A percentile compares a stretch with the other conserved stretches of the same genome.
These are phyloP conservation scores for Liparis tanakae DNA, from an alignment of 2,797 vertebrate species.

Conservation along the genomic window DNA sequence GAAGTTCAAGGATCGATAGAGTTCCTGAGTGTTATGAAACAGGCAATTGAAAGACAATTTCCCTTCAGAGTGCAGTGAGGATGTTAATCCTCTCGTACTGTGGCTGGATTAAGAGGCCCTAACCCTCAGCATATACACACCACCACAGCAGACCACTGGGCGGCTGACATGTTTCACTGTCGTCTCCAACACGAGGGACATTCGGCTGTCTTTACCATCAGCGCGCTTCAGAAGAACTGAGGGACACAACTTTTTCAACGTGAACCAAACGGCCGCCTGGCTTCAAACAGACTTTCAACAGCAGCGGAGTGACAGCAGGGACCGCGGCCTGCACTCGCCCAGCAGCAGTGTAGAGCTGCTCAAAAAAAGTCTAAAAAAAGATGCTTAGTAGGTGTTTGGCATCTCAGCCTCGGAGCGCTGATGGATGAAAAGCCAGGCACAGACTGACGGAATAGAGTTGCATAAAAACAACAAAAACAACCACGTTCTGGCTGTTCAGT, in stretches of 20 bases:
- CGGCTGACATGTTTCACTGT: constrained; percentile 36
- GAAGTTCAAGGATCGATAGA: constrained; percentile 9
- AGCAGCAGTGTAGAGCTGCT: constrained; percentile 49
- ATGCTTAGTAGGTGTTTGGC: constrained; percentile 64
- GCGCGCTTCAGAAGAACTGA: constrained; percentile 41
- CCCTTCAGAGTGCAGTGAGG: constrained; percentile 30
- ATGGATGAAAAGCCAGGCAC: constrained; percentile 55
- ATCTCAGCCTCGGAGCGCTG: constrained; percentile 57
- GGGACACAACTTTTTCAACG: constrained; percentile 48
- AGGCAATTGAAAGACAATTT: constrained; percentile 22
- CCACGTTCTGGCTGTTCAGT: constrained; percentile 18
- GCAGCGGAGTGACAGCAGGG: constrained; percentile 62
- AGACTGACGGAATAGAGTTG: constrained; percentile 54
- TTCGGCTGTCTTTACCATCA: constrained; percentile 34
- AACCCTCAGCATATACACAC: constrained; percentile 7
- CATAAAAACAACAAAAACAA: constrained; percentile 38
- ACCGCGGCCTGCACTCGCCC: constrained; percentile 49
- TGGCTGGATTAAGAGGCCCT: constrained; percentile 38
- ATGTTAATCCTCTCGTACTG: constrained; percentile 45
- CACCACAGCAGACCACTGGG: constrained; percentile 12
- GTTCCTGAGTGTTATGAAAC: constrained; percentile 22
- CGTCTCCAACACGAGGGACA: constrained; percentile 47
- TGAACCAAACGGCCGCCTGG: constrained; percentile 49
- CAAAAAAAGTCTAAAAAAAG: background rate
- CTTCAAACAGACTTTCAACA: constrained; percentile 63